phyloP scores from a whole-genome alignment of 1,140 invertebrate genomes.

The Trissolcus basalis region DNA sequence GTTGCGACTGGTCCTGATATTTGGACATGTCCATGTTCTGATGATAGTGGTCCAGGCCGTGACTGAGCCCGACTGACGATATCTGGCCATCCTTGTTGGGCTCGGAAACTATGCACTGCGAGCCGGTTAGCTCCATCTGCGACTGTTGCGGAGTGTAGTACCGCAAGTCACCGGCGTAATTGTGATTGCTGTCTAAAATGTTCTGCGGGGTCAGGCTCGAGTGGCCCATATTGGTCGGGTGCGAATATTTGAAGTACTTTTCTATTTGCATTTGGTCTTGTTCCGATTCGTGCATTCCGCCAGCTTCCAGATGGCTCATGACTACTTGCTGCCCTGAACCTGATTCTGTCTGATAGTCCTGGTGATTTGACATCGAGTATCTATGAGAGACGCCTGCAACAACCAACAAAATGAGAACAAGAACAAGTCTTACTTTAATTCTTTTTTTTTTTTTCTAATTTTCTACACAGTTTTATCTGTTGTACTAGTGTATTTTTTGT shows the following conservation, averaged over 20 bases:
- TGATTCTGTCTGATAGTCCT: constrained; percentile 69
- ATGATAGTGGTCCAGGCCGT: constrained; percentile 71
- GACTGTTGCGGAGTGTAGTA: constrained; percentile 70
- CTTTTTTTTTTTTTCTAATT: too few species aligned
- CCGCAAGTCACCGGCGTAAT: constrained; percentile 75
- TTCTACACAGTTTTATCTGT: too few species aligned
- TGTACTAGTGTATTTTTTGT: too few species aligned
- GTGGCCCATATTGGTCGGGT: constrained; percentile 68
- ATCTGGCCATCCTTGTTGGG: constrained; percentile 69
- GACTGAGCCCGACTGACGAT: constrained; percentile 61
- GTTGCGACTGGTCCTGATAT: constrained; percentile 75
- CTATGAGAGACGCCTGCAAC: constrained; percentile 64
- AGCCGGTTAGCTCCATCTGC: constrained; percentile 67
- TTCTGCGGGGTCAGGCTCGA: constrained; percentile 68
- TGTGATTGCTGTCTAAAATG: constrained; percentile 75
- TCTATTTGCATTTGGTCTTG: constrained; percentile 74
- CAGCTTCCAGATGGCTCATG: constrained; percentile 65
- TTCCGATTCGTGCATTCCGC: constrained; percentile 68
- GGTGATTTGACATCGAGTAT: constrained; percentile 72
- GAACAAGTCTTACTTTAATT: too few species aligned
- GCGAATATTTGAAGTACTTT: constrained; percentile 76
- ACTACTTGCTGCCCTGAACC: constrained; percentile 62
- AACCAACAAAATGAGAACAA: too few species aligned
- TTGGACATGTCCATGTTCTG: constrained; percentile 68
- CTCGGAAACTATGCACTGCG: constrained; percentile 72